Conservation (phyloP, 2,113 vertebrate genomes). For the Pomatostomus ruficeps region DNA sequence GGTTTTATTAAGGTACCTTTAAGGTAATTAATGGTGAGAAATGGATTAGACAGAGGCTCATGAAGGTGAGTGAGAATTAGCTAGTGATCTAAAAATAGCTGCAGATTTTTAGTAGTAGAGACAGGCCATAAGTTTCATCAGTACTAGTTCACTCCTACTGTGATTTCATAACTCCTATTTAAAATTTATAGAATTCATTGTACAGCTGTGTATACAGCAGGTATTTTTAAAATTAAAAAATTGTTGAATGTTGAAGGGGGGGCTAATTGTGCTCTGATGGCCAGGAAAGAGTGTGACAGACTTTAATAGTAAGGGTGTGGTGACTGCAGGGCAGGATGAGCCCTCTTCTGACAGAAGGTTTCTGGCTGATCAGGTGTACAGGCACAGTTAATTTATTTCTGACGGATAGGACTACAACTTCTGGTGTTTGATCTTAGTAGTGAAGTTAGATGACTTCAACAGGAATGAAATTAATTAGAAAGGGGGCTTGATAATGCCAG, state of each 20-base stretch:
- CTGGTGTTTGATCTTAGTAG: background rate
- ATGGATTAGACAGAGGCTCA: conserved; percentile 1
- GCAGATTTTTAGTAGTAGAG: background rate
- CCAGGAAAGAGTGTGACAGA: background rate
- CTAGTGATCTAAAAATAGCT: conserved; percentile 26
- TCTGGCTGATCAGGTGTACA: background rate
- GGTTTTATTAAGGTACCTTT: background rate
- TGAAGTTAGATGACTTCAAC: background rate
- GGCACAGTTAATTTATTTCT: background rate
- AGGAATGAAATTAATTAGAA: background rate
- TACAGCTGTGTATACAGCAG: background rate
- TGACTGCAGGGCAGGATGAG: background rate
- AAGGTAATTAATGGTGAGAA: conserved; percentile 11
- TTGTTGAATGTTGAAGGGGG: background rate
- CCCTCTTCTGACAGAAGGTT: background rate
- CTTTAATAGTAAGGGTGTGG: background rate
- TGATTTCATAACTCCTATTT: background rate
- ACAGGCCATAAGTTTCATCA: background rate
- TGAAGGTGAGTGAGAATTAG: conserved; percentile 42
- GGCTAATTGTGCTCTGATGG: background rate
- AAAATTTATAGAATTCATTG: background rate
- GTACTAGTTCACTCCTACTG: background rate
- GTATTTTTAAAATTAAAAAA: background rate
- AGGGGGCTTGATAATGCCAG: background rate
- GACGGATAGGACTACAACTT: background rate